A percentile compares a stretch with the other conserved stretches of the same genome.
Conservation (phyloP, 2,888 invertebrate genomes). For the Sminthurides aquaticus region DNA sequence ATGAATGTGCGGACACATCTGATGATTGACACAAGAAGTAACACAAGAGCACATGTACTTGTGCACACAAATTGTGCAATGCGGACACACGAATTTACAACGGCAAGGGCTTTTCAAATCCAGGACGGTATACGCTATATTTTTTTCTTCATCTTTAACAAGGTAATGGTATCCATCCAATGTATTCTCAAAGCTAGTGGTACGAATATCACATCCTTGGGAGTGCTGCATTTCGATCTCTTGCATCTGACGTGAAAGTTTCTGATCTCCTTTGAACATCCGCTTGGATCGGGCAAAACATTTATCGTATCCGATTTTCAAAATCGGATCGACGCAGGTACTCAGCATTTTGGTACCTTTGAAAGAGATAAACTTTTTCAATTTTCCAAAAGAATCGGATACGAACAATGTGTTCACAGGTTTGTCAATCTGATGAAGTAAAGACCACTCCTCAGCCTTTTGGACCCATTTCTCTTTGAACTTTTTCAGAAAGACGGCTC, state of each 20-base stretch:
- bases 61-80: constrained; percentile 35
- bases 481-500: constrained; percentile 19
- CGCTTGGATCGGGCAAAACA: constrained; percentile 38
- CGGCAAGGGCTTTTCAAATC: constrained; percentile 30
- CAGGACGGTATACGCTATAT: constrained; percentile 20
- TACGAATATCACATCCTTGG: background rate
- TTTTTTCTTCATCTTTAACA: constrained; percentile 13
- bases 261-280: constrained; percentile 41
- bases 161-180: constrained; percentile 10
- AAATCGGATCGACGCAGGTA: constrained; percentile 33
- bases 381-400: constrained; percentile 32
- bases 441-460: constrained; percentile 30
- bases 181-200: background rate
- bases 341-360: constrained; percentile 37
- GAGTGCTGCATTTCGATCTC: constrained; percentile 26
- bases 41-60: constrained; percentile 33
- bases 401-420: constrained; percentile 29
- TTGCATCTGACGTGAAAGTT: constrained; percentile 26
- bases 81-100: constrained; percentile 30
- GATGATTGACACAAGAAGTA: constrained; percentile 15
- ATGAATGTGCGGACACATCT: constrained; percentile 37
- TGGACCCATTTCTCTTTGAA: constrained; percentile 31
- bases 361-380: constrained; percentile 40
- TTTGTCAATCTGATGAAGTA: constrained; percentile 23
- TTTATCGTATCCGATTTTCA: constrained; percentile 42